Percentiles rank a stretch among this genome's conserved stretches.
phyloP scores from a whole-genome alignment of 2,888 invertebrate species.

The Pristionchus maxplancki region DNA sequence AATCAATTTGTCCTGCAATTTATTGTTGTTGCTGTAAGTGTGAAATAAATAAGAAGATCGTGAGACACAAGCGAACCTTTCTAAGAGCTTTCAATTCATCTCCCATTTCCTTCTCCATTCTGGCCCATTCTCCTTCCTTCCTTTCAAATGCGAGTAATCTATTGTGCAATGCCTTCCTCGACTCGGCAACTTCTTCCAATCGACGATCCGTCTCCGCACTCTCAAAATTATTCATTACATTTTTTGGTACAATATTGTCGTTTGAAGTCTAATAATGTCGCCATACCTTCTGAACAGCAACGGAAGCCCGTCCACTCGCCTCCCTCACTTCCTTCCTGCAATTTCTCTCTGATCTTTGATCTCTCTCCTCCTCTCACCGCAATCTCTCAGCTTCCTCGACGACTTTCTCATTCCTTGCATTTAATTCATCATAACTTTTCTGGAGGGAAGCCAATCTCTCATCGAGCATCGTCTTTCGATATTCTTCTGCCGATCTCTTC shows the following conservation, averaged over 20 bases:
- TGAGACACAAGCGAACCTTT: constrained; percentile 54
- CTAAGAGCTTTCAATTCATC: constrained; percentile 64
- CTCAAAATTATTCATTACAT: not conserved
- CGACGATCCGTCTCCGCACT: constrained; percentile 54
- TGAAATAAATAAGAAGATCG: not conserved
- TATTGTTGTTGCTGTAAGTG: not conserved
- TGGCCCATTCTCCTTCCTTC: constrained; percentile 59
- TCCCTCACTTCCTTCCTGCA: constrained; percentile 50
- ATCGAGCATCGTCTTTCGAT: constrained; percentile 50
- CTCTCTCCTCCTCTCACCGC: constrained; percentile 47
- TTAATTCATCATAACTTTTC: constrained; percentile 58
- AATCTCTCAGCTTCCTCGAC: constrained; percentile 54
- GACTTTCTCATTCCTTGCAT: constrained; percentile 55
- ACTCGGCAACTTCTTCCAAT: constrained; percentile 57
- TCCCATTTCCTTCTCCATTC: constrained; percentile 64
- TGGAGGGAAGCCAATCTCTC: constrained; percentile 54
- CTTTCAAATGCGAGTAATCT: constrained; percentile 47
- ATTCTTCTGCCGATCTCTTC: constrained; percentile 46
- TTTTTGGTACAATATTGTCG: too few species aligned
- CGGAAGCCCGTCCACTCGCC: not conserved
- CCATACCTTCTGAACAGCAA: constrained; percentile 41
- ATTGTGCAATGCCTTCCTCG: constrained; percentile 27
- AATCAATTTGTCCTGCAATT: constrained; percentile 59
- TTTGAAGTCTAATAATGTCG: not conserved
- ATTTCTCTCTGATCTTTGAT: not conserved